Evolutionary conservation across 2,797 vertebrate genomes (phyloP).

Genomic region (Aldrovandia affinis): DNA sequence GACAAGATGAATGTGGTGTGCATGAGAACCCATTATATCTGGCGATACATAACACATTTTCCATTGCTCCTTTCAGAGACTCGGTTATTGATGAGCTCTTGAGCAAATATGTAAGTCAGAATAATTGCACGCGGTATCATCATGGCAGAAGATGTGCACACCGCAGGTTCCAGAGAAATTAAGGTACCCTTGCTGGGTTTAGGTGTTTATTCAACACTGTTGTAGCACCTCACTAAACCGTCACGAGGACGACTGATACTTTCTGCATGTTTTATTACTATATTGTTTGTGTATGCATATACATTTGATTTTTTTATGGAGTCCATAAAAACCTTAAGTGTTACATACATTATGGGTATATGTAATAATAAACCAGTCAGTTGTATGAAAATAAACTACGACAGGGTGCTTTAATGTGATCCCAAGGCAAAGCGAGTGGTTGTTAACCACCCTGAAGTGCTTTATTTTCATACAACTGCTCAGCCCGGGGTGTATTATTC

Average conservation of each 20-base stretch:
- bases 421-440: no score
- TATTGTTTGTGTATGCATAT: not conserved
- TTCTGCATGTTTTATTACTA: not conserved
- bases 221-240: not conserved
- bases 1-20: slow-evolving; percentile 62
- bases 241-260: not conserved
- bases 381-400: no score
- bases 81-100: slow-evolving; percentile 49
- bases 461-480: no score
- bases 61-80: slow-evolving; percentile 54
- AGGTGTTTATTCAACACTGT: not conserved
- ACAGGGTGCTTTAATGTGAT: no score
- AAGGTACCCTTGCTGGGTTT: not conserved
- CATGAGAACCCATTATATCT: slow-evolving; percentile 61
- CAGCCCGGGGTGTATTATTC: no score
- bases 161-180: slow-evolving; percentile 19
- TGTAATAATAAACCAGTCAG: no score
- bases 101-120: slow-evolving; percentile 29
- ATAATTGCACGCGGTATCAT: slow-evolving; percentile 25
- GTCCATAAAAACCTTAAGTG: not conserved
- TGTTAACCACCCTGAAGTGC: no score
- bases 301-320: not conserved
- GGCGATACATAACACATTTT: slow-evolving; percentile 49
- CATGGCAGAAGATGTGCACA: slow-evolving; percentile 35
- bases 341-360: not conserved